Base-by-base conservation (phyloP, 2,113 vertebrate genomes). In the Ageneiosus marmoratus region DNA sequence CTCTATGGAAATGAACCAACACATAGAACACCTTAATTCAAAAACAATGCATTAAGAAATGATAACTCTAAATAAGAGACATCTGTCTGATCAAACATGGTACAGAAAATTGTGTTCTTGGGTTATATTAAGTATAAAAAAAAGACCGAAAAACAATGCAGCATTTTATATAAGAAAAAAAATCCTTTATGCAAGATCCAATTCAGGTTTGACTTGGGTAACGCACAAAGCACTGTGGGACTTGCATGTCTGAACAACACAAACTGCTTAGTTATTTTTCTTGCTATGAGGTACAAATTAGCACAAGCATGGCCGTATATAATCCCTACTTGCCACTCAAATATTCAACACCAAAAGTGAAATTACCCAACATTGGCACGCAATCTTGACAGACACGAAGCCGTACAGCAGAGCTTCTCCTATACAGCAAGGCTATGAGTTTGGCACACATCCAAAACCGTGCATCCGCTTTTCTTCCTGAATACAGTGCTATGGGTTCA, bases 171-270 rank as follows among this genome's bases (percentile, higher is more conserved):
- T 12, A 72, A 41, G 37, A 41, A 41, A 53, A 10, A 32, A 37
- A 60, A n/a, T 13, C 29, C 22, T 29, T 73, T 53, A 29, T 46
- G 22, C 44, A 72, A 29, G 32, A 79, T n/a, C 46, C 50, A 22
- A 27, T 80, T 29, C 9, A 37, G 62, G n/a, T 53, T 82, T 50
- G 63, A 84, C 56, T 74, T 79, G 41, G 50, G 6, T 44, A 44
- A 74, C 51, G 65, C 9, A 69, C 4, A 32, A 65, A 65, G 29
- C 29, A 10, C 32, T 41, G 34, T 18, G 20, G 15, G 32, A 65
- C 5, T 5, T 50, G 63, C 79, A 79, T 78, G 74, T 48, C 83
- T 79, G 56, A 82, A 74, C 79, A 67, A 55, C 55, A 72, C 37
- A 69, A 53, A 12, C 24, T 81, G 37, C 73, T 77, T 58, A 41